Percentiles rank a stretch among this genome's conserved stretches.
These are phyloP conservation scores for Mayetiola destructor DNA, from an alignment of 2,888 invertebrate genomes.

Conservation along the genomic window DNA sequence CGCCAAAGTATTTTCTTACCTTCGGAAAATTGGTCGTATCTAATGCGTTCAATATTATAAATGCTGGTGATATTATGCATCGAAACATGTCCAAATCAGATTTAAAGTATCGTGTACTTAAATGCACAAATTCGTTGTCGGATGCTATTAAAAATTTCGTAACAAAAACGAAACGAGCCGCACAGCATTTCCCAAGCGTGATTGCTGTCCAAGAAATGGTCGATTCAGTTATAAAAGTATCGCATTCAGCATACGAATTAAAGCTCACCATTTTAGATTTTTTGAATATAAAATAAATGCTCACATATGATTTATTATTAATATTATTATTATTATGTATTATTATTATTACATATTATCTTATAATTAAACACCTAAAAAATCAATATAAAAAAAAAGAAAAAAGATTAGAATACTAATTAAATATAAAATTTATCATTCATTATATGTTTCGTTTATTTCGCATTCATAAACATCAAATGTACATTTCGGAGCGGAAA, in stretches of 20 bases:
- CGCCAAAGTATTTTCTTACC: slow-evolving; percentile 83
- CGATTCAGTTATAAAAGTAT: slow-evolving; percentile 73
- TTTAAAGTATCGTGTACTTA: slow-evolving; percentile 54
- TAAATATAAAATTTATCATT: too few species aligned
- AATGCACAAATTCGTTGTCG: slow-evolving; percentile 64
- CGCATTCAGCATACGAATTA: slow-evolving; percentile 66
- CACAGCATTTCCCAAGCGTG: slow-evolving; percentile 82
- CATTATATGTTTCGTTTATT: too few species aligned
- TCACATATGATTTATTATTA: too few species aligned
- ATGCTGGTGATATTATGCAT: slow-evolving; percentile 87
- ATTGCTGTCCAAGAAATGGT: slow-evolving; percentile 87
- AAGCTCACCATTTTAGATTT: slow-evolving; percentile 57
- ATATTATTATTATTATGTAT: too few species aligned
- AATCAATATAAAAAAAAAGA: too few species aligned
- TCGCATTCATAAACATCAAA: too few species aligned
- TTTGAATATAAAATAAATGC: too few species aligned
- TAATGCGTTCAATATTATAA: slow-evolving; percentile 83
- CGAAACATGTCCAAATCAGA: slow-evolving; percentile 65
- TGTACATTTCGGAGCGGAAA: too few species aligned
- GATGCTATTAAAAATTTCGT: slow-evolving; percentile 73
- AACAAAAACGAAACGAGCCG: slow-evolving; percentile 77
- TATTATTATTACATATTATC: too few species aligned
- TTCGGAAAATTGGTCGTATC: slow-evolving; percentile 90
- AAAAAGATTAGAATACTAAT: too few species aligned
- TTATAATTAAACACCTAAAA: too few species aligned